A percentile compares a stretch with the other conserved stretches of the same genome.
phyloP scores from a whole-genome alignment of 1,140 invertebrate species.

The Ptiloglossa arizonensis region DNA sequence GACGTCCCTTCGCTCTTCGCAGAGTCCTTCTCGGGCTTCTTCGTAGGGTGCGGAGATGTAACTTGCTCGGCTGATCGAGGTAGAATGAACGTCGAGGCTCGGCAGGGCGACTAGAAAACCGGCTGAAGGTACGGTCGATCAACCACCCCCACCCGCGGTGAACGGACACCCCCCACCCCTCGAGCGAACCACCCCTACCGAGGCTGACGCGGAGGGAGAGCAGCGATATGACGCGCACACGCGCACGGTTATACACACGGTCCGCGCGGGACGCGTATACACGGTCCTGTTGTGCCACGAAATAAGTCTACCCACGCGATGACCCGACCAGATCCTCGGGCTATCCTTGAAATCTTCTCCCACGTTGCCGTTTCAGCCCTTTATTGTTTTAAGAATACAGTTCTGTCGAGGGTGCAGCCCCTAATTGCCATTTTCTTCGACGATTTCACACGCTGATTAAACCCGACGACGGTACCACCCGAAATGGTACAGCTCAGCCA shows the following conservation, averaged over 20 bases:
- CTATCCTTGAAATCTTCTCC: constrained; percentile 26
- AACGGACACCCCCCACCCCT: constrained; percentile 49
- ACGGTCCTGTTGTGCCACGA: not conserved
- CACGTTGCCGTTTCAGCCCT: not conserved
- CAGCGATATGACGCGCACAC: constrained; percentile 10
- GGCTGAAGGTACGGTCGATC: constrained; percentile 72
- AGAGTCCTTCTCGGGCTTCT: not conserved
- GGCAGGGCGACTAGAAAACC: constrained; percentile 65
- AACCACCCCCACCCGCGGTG: constrained; percentile 67
- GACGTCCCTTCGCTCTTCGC: constrained; percentile 5
- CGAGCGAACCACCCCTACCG: constrained; percentile 1
- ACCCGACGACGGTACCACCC: too few species aligned
- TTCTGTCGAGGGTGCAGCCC: not conserved
- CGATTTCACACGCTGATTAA: not conserved
- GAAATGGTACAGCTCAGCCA: too few species aligned
- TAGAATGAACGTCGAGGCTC: constrained; percentile 67
- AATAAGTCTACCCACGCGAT: constrained; percentile 62
- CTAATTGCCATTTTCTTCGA: not conserved
- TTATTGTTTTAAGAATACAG: not conserved
- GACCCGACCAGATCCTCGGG: constrained; percentile 48
- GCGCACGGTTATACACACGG: not conserved
- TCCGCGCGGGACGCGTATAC: not conserved
- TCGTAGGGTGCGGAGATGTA: constrained; percentile 43
- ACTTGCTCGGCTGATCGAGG: constrained; percentile 62
- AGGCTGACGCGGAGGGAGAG: not conserved